Evolutionary conservation across 2,797 vertebrate genomes (phyloP), one percentile per base, ranked within the genome.

Genomic region (Anableps anableps): DNA sequence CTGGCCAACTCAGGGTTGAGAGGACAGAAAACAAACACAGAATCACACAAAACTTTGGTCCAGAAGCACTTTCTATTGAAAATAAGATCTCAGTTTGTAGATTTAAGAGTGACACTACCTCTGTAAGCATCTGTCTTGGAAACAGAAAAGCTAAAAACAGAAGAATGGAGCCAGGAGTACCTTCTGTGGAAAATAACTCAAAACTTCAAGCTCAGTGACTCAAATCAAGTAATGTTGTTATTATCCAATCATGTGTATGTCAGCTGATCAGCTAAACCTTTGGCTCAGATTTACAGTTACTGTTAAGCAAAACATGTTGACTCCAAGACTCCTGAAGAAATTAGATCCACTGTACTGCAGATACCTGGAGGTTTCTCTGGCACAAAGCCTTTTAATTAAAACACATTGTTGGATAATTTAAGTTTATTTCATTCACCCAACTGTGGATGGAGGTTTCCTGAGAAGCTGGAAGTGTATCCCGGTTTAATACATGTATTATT

Each of bases 351-450:
- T 47, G 78, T 74, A 71, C 79, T 58, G 62, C 70, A 72, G 83
- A 82, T 76, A 38, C 58, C 72, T 29, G 66, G 83, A 82, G 79
- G 82, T 72, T 86, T 81, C 45, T 70, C 1, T 51, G 70, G 76
- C 82, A 88, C 81, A 73, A 80, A 73, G 31, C 73, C 81, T 86
- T 60, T 60, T n/a, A 29, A n/a, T n/a, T 11, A 60, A 60, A 60
- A 60, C 55, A 60, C 55, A 60, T 75, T 88, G 86, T 58, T 74
- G 77, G 85, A 85, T 90, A 80, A 81, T 66, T 45, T 36, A 73
- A 80, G 85, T 83, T 74, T 83, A 83, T 87, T 86, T 50, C 74
- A 86, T 74, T 81, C 74, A 75, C 80, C 86, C 75, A 50, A 60
- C 38, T 26, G 60, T 34, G 74, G 82, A 81, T 68, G 19, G 58